Percentiles rank a stretch among this genome's conserved stretches.
Evolutionary conservation across 1,140 invertebrate genomes (phyloP).

Genomic region (Phymastichus coffea): DNA sequence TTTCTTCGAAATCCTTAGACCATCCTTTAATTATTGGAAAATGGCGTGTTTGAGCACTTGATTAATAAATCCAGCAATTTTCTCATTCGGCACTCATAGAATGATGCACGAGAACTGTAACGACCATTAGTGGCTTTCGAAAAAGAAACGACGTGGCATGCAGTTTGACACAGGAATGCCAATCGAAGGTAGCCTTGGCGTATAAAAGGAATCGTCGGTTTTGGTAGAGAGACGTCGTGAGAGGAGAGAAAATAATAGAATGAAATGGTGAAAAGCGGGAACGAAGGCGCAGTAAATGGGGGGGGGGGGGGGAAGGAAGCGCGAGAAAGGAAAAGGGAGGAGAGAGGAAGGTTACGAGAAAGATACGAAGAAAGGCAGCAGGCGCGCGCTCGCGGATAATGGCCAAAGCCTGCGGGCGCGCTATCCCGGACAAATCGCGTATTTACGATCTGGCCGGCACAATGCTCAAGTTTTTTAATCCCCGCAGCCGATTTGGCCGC

Average conservation of each 20-base stretch:
- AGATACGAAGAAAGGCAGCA: conserved; percentile 9
- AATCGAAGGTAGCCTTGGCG: neutral
- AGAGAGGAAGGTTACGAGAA: conserved; percentile 9
- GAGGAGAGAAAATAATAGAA: neutral
- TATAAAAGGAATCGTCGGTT: neutral
- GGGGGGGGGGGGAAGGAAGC: conserved; percentile 15
- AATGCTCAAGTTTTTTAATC: conserved; percentile 51
- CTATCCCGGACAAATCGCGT: conserved; percentile 49
- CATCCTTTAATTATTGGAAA: too few species aligned
- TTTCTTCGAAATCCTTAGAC: too few species aligned
- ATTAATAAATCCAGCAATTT: too few species aligned
- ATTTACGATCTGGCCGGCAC: conserved; percentile 48
- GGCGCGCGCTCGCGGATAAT: conserved; percentile 20
- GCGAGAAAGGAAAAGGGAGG: conserved; percentile 37
- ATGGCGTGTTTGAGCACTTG: too few species aligned
- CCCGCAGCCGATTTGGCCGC: conserved; percentile 24
- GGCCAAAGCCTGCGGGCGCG: conserved; percentile 20
- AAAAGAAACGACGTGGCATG: neutral
- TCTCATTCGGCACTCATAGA: too few species aligned
- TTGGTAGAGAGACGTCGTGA: too few species aligned
- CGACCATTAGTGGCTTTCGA: too few species aligned
- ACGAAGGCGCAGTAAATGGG: conserved; percentile 6
- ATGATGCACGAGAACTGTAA: too few species aligned
- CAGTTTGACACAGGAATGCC: neutral
- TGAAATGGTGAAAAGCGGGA: neutral